Evolutionary conservation across 2,113 vertebrate genomes (phyloP).

Genomic region (Amphiprion percula): DNA sequence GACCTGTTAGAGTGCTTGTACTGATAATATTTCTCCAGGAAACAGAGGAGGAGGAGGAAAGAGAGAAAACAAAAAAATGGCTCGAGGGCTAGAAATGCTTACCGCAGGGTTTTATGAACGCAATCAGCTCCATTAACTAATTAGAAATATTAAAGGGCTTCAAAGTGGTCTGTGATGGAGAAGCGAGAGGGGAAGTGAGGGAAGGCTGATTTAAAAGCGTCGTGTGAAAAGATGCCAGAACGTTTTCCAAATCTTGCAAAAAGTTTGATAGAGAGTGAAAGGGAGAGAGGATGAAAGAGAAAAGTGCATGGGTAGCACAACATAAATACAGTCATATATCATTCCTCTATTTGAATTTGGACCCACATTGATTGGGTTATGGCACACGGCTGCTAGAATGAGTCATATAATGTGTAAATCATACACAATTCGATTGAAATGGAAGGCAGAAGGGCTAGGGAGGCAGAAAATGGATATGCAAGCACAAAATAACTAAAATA

Average conservation of each 20-base stretch:
- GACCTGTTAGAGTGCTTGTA: slow-evolving; percentile 79
- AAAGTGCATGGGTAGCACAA: slow-evolving; percentile 69
- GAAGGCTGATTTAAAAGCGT: slow-evolving; percentile 77
- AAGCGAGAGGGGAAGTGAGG: slow-evolving; percentile 23
- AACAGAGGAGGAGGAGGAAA: slow-evolving; percentile 39
- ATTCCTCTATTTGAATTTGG: slow-evolving; percentile 68
- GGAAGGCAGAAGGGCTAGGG: slow-evolving; percentile 43
- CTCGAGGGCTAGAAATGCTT: slow-evolving; percentile 77
- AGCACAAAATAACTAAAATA: slow-evolving; percentile 61
- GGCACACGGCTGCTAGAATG: slow-evolving; percentile 61
- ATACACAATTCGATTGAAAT: slow-evolving; percentile 58
- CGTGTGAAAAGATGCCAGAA: slow-evolving; percentile 63
- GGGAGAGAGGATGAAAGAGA: slow-evolving; percentile 33
- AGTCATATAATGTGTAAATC: slow-evolving; percentile 75
- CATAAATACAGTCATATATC: slow-evolving; percentile 73
- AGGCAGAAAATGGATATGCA: slow-evolving; percentile 53
- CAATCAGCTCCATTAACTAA: slow-evolving; percentile 86
- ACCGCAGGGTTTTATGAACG: slow-evolving; percentile 80
- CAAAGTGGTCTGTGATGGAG: slow-evolving; percentile 74
- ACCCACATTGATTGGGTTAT: slow-evolving; percentile 74
- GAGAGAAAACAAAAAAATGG: slow-evolving; percentile 38
- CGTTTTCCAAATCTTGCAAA: slow-evolving; percentile 76
- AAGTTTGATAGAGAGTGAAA: slow-evolving; percentile 55
- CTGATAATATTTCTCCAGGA: slow-evolving; percentile 78
- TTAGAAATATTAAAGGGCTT: slow-evolving; percentile 86